Conservation (phyloP, 2,888 invertebrate species). For the Nipponacmea schrenckii region DNA sequence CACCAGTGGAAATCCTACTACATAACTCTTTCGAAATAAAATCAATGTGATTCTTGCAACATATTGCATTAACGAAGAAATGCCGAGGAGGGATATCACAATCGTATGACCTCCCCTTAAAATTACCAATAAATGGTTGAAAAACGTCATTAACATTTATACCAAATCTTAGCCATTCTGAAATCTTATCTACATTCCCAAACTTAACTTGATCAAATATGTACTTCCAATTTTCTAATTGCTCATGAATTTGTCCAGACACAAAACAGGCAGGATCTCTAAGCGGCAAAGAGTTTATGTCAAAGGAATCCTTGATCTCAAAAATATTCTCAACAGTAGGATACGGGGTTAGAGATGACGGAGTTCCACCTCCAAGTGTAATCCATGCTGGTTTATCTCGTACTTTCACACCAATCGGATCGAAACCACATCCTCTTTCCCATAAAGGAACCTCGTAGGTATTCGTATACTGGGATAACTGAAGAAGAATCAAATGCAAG, state of each 20-base stretch:
- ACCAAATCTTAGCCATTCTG: conserved; percentile 16
- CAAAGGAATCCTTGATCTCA: neutral
- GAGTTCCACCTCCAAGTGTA: conserved; percentile 3
- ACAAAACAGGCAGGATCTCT: conserved; percentile 21
- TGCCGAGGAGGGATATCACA: conserved; percentile 20
- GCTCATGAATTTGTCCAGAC: conserved; percentile 15
- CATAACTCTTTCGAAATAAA: conserved; percentile 6
- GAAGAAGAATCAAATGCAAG: too few species aligned
- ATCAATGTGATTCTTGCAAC: conserved; percentile 7
- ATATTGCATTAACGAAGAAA: conserved; percentile 15
- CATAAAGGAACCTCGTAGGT: neutral
- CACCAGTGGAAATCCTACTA: conserved; percentile 15
- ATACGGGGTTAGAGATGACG: conserved; percentile 1
- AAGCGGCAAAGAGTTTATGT: conserved; percentile 14
- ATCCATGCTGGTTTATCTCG: neutral
- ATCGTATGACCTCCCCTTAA: conserved; percentile 20
- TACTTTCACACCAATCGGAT: neutral
- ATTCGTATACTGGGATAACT: neutral
- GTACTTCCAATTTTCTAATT: conserved; percentile 3
- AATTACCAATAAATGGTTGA: conserved; percentile 21
- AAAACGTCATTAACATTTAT: conserved; percentile 16
- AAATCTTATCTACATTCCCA: neutral
- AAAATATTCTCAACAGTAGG: neutral
- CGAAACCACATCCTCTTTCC: neutral
- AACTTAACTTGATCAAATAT: neutral